Conservation (phyloP, 2,888 invertebrate genomes). For the Chymomyza fuscimana region DNA sequence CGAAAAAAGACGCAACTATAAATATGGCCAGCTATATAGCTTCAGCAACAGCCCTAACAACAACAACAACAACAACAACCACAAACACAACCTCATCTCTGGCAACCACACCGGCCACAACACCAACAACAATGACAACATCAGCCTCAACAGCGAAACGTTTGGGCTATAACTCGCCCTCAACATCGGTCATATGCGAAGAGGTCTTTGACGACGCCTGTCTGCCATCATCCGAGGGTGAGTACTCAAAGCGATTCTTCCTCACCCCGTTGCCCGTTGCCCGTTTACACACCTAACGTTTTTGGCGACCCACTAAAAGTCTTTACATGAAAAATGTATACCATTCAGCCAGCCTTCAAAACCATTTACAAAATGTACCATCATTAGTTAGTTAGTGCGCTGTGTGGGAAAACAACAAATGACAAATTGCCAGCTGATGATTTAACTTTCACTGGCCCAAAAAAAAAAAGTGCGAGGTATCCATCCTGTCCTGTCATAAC, state of each 20-base stretch:
- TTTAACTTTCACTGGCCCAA: not conserved
- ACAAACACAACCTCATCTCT: slow-evolving; percentile 14
- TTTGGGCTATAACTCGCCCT: slow-evolving; percentile 65
- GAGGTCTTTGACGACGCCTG: slow-evolving; percentile 92
- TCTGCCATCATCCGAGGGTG: slow-evolving; percentile 90
- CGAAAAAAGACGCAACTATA: slow-evolving; percentile 14
- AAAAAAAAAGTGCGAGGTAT: too few species aligned
- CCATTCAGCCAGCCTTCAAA: too few species aligned
- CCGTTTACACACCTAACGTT: too few species aligned
- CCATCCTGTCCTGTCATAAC: too few species aligned
- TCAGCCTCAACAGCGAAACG: slow-evolving; percentile 40
- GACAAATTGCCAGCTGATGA: not conserved
- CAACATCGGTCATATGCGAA: slow-evolving; percentile 84
- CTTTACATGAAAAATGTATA: too few species aligned
- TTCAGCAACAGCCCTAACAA: slow-evolving; percentile 10
- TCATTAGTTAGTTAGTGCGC: not conserved
- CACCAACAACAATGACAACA: slow-evolving; percentile 39
- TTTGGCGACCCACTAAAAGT: too few species aligned
- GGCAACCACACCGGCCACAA: slow-evolving; percentile 45
- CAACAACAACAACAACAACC: slow-evolving; percentile 18
- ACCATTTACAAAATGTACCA: too few species aligned
- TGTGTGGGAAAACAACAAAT: not conserved
- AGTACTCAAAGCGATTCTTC: slow-evolving; percentile 51
- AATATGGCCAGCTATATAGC: slow-evolving; percentile 29
- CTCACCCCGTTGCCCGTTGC: too few species aligned